phyloP scores from a whole-genome alignment of 2,888 invertebrate genomes.

The Cosmia trapezina region DNA sequence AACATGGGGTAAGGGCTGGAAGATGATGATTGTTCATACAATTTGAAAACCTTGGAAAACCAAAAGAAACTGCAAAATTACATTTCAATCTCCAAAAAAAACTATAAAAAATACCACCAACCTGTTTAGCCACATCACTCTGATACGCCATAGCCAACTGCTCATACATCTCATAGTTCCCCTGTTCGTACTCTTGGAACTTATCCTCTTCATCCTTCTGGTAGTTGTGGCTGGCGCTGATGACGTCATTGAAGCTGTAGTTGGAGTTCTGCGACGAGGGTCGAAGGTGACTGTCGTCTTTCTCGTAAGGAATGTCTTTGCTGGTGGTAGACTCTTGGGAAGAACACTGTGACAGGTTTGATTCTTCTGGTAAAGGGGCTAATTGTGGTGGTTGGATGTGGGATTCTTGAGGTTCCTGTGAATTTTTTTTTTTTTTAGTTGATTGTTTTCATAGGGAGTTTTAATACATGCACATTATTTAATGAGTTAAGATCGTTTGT shows the following conservation, averaged over 20 bases:
- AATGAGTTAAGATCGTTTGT: background rate
- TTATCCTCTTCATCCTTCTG: conserved; percentile 75
- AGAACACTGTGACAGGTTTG: conserved; percentile 76
- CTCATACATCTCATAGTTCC: conserved; percentile 85
- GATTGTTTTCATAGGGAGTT: background rate
- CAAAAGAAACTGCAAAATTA: background rate
- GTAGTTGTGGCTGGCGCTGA: conserved; percentile 76
- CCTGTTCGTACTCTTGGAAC: conserved; percentile 76
- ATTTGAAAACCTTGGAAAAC: background rate
- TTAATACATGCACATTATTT: background rate
- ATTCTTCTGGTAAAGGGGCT: conserved; percentile 69
- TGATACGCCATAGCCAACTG: conserved; percentile 88
- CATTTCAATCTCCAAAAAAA: background rate
- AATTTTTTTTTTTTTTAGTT: background rate
- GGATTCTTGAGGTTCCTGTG: conserved; percentile 55
- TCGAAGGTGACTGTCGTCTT: conserved; percentile 83
- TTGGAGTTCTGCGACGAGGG: conserved; percentile 85
- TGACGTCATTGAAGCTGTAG: conserved; percentile 84
- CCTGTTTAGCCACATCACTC: conserved; percentile 84
- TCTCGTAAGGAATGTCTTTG: conserved; percentile 77
- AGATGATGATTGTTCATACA: no score
- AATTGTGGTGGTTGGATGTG: conserved; percentile 46
- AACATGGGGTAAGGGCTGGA: no score
- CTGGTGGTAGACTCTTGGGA: conserved; percentile 80
- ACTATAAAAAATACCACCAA: conserved; percentile 52